Evolutionary conservation across 2,888 invertebrate species (phyloP).

Genomic region (Leucophenga maculata): DNA sequence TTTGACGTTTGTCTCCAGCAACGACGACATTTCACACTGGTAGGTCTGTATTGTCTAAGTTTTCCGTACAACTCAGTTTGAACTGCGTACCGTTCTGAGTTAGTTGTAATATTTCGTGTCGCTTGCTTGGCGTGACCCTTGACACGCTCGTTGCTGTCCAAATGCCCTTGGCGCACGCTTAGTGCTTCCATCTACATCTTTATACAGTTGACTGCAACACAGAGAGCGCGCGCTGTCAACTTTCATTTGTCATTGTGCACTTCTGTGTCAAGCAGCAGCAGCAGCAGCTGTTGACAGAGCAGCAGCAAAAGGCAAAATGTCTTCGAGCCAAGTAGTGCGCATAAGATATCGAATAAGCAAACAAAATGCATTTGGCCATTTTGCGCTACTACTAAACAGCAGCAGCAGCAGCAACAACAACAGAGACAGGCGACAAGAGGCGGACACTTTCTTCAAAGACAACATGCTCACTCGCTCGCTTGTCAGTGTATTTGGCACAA

Average conservation of each 20-base stretch:
- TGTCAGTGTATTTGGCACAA: too few relatives aligned
- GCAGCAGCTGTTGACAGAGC: slow-evolving; percentile 50
- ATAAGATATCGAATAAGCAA: slow-evolving; percentile 19
- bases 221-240: slow-evolving; percentile 49
- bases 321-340: slow-evolving; percentile 3
- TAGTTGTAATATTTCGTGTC: not conserved
- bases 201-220: slow-evolving; percentile 17
- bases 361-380: slow-evolving; percentile 26
- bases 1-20: not conserved
- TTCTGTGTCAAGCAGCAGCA: slow-evolving; percentile 28
- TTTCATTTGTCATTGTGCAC: slow-evolving; percentile 59
- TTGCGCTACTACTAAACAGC: slow-evolving; percentile 20
- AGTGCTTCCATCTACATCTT: slow-evolving; percentile 9
- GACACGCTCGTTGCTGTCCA: not conserved
- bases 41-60: not conserved
- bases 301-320: slow-evolving; percentile 20
- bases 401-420: not conserved
- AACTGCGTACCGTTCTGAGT: too few relatives aligned
- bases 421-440: too few relatives aligned
- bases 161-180: not conserved
- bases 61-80: too few relatives aligned
- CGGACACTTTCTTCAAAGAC: too few relatives aligned
- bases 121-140: not conserved
- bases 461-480: too few relatives aligned
- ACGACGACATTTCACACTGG: not conserved